phyloP scores from a whole-genome alignment of 2,113 vertebrate genomes.

The Rousettus leschenaultii region DNA sequence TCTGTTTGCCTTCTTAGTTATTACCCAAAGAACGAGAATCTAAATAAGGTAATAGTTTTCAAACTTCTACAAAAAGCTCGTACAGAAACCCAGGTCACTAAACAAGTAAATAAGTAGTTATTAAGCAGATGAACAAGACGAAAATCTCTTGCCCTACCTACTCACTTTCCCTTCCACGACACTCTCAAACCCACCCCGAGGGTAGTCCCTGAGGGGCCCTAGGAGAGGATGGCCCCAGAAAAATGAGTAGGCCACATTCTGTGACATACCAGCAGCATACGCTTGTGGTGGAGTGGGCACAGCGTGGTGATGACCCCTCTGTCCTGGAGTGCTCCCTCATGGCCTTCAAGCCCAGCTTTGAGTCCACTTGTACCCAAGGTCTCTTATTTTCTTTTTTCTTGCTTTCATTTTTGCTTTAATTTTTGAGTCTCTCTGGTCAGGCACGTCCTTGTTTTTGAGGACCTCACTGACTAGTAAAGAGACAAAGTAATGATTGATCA shows the following conservation, averaged over 20 bases:
- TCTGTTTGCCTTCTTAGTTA: not conserved
- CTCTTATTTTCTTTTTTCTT: not conserved
- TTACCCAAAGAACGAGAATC: not conserved
- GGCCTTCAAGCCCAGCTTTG: not conserved
- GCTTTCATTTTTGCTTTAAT: not conserved
- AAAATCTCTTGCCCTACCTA: not conserved
- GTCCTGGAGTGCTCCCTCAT: accelerated
- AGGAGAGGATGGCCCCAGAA: not conserved
- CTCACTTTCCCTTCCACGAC: not conserved
- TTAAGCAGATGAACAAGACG: not conserved
- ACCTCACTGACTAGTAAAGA: not conserved
- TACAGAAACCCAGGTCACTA: not conserved
- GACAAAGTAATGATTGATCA: not conserved
- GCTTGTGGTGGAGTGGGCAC: not conserved
- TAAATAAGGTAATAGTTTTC: not conserved
- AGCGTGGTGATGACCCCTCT: not conserved
- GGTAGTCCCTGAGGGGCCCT: not conserved
- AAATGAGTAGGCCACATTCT: no score
- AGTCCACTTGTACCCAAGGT: not conserved
- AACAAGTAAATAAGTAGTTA: not conserved
- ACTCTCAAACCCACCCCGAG: not conserved
- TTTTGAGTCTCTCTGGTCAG: not conserved
- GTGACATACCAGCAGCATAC: no score
- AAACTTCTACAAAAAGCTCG: not conserved
- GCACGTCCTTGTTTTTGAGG: not conserved